These are phyloP conservation scores for Nomada goodeniana DNA, from an alignment of 2,888 invertebrate genomes.

Conservation along the genomic window DNA sequence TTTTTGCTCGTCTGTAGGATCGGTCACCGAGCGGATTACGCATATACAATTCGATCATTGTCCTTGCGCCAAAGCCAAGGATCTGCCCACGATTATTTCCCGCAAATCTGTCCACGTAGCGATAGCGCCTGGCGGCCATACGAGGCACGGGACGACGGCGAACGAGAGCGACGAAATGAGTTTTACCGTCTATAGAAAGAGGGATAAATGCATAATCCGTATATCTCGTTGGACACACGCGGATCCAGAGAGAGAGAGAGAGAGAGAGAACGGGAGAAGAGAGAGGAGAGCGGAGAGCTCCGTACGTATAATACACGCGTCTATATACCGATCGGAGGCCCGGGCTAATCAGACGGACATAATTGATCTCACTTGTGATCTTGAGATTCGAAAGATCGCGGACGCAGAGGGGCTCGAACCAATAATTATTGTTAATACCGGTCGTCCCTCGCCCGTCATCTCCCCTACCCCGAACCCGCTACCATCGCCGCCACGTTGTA, in stretches of 20 bases:
- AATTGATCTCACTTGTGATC: constrained; percentile 84
- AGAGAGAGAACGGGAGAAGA: constrained; percentile 14
- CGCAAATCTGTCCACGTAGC: constrained; percentile 66
- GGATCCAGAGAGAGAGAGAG: constrained; percentile 21
- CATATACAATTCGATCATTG: background rate
- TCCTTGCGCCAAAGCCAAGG: constrained; percentile 21
- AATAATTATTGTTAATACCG: constrained; percentile 84
- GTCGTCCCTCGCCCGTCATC: constrained; percentile 66
- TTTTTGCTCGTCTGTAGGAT: constrained; percentile 11
- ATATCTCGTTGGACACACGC: constrained; percentile 24
- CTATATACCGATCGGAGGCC: constrained; percentile 75
- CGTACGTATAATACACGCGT: constrained; percentile 69
- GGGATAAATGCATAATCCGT: constrained; percentile 21
- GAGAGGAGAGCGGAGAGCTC: constrained; percentile 30
- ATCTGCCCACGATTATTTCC: background rate
- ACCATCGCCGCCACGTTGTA: constrained; percentile 20
- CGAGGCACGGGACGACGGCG: no score
- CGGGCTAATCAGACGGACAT: constrained; percentile 83
- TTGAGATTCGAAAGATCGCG: constrained; percentile 83
- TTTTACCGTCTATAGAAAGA: constrained; percentile 49
- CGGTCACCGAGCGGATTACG: constrained; percentile 40
- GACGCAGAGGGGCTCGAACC: constrained; percentile 83
- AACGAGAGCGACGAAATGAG: constrained; percentile 40
- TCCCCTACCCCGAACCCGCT: constrained; percentile 7
- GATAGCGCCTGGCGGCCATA: background rate